These are phyloP conservation scores for Malacoraja senta DNA, from an alignment of 2,797 vertebrate genomes.

Conservation along the genomic window DNA sequence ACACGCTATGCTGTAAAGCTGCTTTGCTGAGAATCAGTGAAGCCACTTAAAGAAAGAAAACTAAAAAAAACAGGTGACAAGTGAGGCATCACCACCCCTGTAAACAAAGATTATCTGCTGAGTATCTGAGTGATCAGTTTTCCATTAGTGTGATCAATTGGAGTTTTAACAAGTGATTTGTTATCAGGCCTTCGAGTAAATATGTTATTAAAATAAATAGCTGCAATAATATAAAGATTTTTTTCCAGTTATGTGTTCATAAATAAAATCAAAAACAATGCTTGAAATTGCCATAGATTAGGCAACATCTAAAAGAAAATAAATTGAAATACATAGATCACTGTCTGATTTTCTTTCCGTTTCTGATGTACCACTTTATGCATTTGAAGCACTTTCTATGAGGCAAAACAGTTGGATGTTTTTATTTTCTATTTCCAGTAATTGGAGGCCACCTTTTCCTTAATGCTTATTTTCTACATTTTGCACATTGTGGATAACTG, in stretches of 20 bases:
- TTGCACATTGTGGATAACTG: background rate
- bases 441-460: background rate
- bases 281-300: background rate
- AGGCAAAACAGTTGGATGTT: background rate
- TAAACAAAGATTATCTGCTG: constrained; percentile 25
- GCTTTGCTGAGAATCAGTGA: constrained; percentile 17
- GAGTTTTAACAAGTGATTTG: constrained; percentile 18
- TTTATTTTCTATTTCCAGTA: background rate
- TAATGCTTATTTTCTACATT: background rate
- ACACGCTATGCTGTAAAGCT: background rate
- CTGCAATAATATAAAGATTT: background rate
- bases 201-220: background rate
- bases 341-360: background rate
- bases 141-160: constrained; percentile 15
- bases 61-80: background rate
- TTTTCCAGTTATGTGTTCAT: background rate
- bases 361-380: background rate
- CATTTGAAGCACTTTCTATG: background rate
- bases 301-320: background rate
- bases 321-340: background rate
- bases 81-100: background rate
- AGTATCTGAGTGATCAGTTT: constrained; percentile 31
- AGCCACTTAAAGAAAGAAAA: constrained; percentile 13
- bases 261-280: background rate
- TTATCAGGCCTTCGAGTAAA: constrained; percentile 11